phyloP scores from a whole-genome alignment of 2,888 invertebrate species.

The Eutolmus rufibarbis region DNA sequence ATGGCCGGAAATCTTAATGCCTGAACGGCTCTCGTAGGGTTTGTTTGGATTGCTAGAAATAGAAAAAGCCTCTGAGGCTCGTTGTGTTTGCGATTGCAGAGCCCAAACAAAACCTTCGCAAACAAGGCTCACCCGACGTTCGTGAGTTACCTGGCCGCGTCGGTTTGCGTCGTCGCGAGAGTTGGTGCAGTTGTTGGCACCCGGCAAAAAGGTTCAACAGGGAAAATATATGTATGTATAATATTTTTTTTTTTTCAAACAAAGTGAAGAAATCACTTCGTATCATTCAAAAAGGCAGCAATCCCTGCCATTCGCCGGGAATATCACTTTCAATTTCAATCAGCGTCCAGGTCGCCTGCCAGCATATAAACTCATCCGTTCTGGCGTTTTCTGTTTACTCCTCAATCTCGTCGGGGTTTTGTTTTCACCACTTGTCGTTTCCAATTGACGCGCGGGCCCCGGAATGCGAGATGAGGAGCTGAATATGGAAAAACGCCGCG shows the following conservation, averaged over 20 bases:
- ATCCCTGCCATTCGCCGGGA: neutral
- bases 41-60: neutral
- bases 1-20: neutral
- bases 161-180: neutral
- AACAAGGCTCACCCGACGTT: neutral
- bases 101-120: neutral
- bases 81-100: neutral
- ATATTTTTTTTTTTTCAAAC: neutral
- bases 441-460: conserved; percentile 14
- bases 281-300: conserved; percentile 24
- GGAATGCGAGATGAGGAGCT: conserved; percentile 17
- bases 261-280: neutral
- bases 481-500: conserved; percentile 5
- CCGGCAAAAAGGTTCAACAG: neutral
- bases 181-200: neutral
- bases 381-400: conserved; percentile 24
- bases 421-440: conserved; percentile 37
- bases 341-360: conserved; percentile 31
- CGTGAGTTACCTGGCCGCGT: neutral
- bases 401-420: conserved; percentile 11
- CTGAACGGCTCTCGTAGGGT: neutral
- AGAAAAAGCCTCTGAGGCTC: neutral
- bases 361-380: conserved; percentile 19
- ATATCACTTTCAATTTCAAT: conserved; percentile 43
- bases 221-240: neutral